Base-by-base conservation (phyloP, 92 coral and sea anemone genomes). In the Ricordea florida region DNA sequence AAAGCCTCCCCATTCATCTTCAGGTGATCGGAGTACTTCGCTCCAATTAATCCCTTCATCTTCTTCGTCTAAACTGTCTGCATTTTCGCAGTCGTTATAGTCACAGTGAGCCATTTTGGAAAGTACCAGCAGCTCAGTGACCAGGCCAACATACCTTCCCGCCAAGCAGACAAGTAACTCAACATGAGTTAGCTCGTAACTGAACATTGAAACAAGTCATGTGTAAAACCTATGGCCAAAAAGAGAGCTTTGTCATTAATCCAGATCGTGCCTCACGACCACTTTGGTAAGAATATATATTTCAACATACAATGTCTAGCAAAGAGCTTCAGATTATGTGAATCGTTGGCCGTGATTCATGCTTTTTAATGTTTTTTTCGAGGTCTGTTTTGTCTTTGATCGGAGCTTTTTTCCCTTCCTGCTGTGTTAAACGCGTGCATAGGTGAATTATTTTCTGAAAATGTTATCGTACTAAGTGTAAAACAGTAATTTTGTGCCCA, bases 91-190 rank as follows among this genome's bases (percentile, higher is more conserved):
- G 4, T 14, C 66, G 14, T 10, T 27, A 36, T 41, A 47, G n/a
- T 32, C 40, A 46, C 23, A 14, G 3, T 53, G 85, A 80, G 85
- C 90, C 90, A 85, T 85, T 24, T 85, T 85, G 74, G 6, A 18
- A 2, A 18, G 8, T 6, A 4, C 16, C 3, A 0, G 21, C 2
- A 1, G 1, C 9, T 15, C 2, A 43, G 68, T 57, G 44, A 72
- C 68, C 68, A 40, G 79, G 79, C 79, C 53, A 53, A 20, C 38
- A 38, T 15, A 32, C 38, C 22, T 70, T 53, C 65, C 65, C 77
- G 77, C 74, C 74, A 67, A 67, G 29, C n/a, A 48, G 61, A 35
- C 6, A 10, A 22, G 25, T 1, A 48, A 31, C 34, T 28, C 18
- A 16, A 6, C 62, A 0, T 1, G 21, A 7, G 1, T 44, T 8